Evolutionary conservation across 2,888 invertebrate species (phyloP).

Genomic region (Himalopsyche kuldschensis): DNA sequence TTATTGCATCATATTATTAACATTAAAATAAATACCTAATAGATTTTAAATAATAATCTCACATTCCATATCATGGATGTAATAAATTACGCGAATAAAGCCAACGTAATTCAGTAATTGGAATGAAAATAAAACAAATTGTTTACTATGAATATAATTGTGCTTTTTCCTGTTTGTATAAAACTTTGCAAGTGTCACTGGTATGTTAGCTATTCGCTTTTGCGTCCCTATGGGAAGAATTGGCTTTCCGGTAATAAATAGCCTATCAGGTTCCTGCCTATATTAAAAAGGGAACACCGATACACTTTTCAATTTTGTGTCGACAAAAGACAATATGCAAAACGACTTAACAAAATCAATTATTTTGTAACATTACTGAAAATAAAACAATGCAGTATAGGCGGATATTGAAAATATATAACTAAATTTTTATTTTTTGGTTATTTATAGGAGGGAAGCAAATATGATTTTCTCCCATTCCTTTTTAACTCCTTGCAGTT

Average conservation of each 20-base stretch:
- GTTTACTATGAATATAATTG: background rate
- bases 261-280: constrained; percentile 27
- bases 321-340: background rate
- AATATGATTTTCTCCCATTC: no score
- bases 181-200: background rate
- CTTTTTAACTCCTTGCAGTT: no score
- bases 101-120: no score
- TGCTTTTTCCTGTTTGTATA: background rate
- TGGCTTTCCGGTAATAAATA: constrained; percentile 26
- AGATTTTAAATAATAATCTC: no score
- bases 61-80: no score
- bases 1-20: no score
- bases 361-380: background rate
- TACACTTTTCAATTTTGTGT: constrained; percentile 3
- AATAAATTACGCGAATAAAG: no score
- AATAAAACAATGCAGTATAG: background rate
- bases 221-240: constrained; percentile 13
- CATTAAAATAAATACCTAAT: no score
- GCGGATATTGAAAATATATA: background rate
- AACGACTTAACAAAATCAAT: background rate
- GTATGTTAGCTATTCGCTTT: background rate
- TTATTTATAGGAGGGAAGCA: no score
- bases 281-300: constrained; percentile 6
- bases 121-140: background rate
- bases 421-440: no score